Evolutionary conservation across 2,888 invertebrate genomes (phyloP).

Genomic region (Electrophaes corylata): DNA sequence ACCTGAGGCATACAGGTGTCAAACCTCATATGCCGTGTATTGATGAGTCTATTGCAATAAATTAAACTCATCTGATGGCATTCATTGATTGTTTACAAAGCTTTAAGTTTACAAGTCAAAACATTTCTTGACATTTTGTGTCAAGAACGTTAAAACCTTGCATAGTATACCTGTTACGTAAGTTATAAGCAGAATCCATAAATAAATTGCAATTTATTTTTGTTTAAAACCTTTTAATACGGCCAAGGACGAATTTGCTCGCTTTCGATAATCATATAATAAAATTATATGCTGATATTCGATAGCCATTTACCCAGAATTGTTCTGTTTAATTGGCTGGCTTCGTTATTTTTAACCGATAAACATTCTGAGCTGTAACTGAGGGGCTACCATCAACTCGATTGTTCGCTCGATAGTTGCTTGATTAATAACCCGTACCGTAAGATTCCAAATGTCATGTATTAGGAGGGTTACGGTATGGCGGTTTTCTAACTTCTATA

Average conservation of each 20-base stretch:
- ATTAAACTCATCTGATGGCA: too few species aligned
- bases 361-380: too few species aligned
- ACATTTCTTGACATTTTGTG: constrained; percentile 14
- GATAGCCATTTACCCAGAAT: constrained; percentile 19
- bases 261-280: constrained; percentile 1
- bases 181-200: constrained; percentile 18
- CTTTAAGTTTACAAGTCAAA: constrained; percentile 3
- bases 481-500: too few species aligned
- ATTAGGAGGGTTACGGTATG: too few species aligned
- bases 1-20: too few species aligned
- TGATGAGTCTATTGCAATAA: too few species aligned
- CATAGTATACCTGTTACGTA: constrained; percentile 20
- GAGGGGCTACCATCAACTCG: too few species aligned
- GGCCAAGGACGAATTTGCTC: constrained; percentile 25
- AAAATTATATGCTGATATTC: constrained; percentile 11
- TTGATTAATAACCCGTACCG: too few species aligned
- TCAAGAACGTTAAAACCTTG: constrained; percentile 24
- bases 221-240: constrained; percentile 20
- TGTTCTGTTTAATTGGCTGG: background rate
- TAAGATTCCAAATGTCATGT: too few species aligned
- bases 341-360: background rate
- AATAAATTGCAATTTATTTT: constrained; percentile 21
- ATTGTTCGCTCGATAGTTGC: too few species aligned
- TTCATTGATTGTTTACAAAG: constrained; percentile 1
- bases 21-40: too few species aligned